Evolutionary conservation across 2,113 vertebrate genomes (phyloP), one percentile per base, ranked within the genome.

Genomic region (Canis aureus): DNA sequence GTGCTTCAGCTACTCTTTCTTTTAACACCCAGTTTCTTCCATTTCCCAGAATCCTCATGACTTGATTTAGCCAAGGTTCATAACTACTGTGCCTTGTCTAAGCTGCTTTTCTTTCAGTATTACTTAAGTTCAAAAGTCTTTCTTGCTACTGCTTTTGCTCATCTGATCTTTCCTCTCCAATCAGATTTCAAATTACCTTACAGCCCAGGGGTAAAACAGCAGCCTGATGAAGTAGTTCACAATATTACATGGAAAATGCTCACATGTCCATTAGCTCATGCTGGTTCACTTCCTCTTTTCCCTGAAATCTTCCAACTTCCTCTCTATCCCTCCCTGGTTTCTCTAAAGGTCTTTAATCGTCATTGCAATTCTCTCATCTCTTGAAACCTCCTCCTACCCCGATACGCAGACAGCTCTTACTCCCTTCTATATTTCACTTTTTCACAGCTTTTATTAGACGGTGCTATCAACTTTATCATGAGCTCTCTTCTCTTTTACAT

Each of bases 11-110:
- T 17, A n/a, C 53, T 90, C 57, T n/a, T 55, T 71, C 76, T 86
- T 92, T 80, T 38, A 35, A 97, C 6, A 62, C 89, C 69, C 11
- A 55, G 78, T 89, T 95, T 66, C 51, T 74, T 94, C 57, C 84
- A 85, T 88, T 81, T 23, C 55, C n/a, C 16, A 12, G 62, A 79
- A 89, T 89, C 10, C 27, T 49, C n/a, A 1, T 3, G 32, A 38
- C 25, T 88, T 78, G 23, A 73, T 66, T 90, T 20, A 57, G 57
- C n/a, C 11, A 53, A 10, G 59, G 66, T 67, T 43, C 64, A 71
- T 87, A 67, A 53, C 9, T 53, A 16, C 19, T 49, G 38, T 13
- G 19, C 64, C 16, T 59, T 81, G 27, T n/a, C 76, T 69, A 17
- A 67, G 20, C 60, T 43, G 32, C 7, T 93, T 13, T 11, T 57